Evolutionary conservation across 2,797 vertebrate species (phyloP), one percentile per base, ranked within the genome.

Genomic region (Syngnathus acus): DNA sequence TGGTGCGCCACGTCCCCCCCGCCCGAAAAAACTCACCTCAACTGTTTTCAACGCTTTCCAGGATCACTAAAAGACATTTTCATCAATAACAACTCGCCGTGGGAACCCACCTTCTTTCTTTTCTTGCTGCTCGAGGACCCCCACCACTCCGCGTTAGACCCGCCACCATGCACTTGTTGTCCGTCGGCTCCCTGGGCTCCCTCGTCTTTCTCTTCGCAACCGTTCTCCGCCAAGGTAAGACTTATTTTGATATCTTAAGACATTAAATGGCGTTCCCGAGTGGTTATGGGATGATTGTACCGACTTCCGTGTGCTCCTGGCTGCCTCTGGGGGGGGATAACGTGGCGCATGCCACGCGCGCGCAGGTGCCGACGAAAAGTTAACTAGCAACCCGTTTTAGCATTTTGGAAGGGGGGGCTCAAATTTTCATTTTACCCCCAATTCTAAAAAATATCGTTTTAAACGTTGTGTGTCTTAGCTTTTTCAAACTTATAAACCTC

Each of bases 101-200:
- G 38, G 7, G n/a, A 62, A 62, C n/a, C 38, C n/a, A 43, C 21
- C n/a, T 23, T 62, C 14, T 16, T 62, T 62, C 19, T 57, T 26
- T 61, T 23, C 6, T 3, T 21, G n/a, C 3, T 11, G 8, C 60
- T 62, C 40, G 60, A 66, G 63, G 66, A 67, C n/a, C 40, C 38
- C 40, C 10, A 6, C 53, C 19, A 64, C 26, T 32, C 47, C 66
- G 4, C 65, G 75, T 82, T 75, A 83, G 68, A 83, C 58, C 66
- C 74, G 78, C 78, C n/a, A 85, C 80, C 84, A 90, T 90, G 89
- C 86, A 88, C 87, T 88, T 88, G 86, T 88, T 89, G 87, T 88
- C 82, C 70, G 68, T 76, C 76, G 65, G 75, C 78, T 80, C 72
- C 69, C 67, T 76, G 72, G 50, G 68, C 11, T 70, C 73, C 62